A percentile compares a stretch with the other conserved stretches of the same genome.
Evolutionary conservation across 2,888 invertebrate genomes (phyloP).

Genomic region (Meta bourneti): DNA sequence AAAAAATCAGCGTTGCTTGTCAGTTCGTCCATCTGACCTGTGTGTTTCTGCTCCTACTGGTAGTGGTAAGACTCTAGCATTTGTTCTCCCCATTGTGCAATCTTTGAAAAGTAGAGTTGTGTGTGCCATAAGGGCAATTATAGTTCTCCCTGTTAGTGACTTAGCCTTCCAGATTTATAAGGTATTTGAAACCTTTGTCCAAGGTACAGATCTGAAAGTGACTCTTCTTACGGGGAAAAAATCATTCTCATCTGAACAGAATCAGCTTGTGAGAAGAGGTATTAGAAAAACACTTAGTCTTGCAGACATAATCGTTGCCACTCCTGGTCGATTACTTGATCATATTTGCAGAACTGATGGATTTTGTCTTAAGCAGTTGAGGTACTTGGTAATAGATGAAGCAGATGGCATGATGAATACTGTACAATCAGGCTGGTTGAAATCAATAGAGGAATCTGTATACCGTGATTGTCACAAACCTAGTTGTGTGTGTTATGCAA

Average conservation of each 20-base stretch:
- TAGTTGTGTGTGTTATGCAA: conserved; percentile 58
- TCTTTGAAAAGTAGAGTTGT: conserved; percentile 85
- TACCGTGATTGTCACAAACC: conserved; percentile 51
- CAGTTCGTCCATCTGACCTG: conserved; percentile 89
- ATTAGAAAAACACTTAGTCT: conserved; percentile 83
- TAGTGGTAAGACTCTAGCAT: conserved; percentile 97
- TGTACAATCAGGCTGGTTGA: conserved; percentile 92
- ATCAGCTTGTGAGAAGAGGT: conserved; percentile 81
- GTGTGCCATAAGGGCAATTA: conserved; percentile 88
- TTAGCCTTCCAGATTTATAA: conserved; percentile 93
- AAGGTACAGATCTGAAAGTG: conserved; percentile 84
- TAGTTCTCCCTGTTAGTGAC: conserved; percentile 96
- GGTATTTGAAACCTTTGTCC: conserved; percentile 85
- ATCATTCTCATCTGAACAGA: conserved; percentile 81
- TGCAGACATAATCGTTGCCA: conserved; percentile 83
- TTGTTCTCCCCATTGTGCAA: conserved; percentile 94
- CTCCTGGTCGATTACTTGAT: conserved; percentile 83
- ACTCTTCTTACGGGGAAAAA: conserved; percentile 86
- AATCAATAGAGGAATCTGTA: conserved; percentile 77
- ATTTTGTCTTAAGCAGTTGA: conserved; percentile 79
- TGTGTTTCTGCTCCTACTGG: conserved; percentile 99
- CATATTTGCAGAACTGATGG: conserved; percentile 81
- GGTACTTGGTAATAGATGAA: conserved; percentile 95
- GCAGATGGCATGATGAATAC: conserved; percentile 97
- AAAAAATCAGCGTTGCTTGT: conserved; percentile 41